Evolutionary conservation across 1,140 invertebrate genomes (phyloP), one percentile per base, ranked within the genome.

Genomic region (Homalodisca vitripennis): DNA sequence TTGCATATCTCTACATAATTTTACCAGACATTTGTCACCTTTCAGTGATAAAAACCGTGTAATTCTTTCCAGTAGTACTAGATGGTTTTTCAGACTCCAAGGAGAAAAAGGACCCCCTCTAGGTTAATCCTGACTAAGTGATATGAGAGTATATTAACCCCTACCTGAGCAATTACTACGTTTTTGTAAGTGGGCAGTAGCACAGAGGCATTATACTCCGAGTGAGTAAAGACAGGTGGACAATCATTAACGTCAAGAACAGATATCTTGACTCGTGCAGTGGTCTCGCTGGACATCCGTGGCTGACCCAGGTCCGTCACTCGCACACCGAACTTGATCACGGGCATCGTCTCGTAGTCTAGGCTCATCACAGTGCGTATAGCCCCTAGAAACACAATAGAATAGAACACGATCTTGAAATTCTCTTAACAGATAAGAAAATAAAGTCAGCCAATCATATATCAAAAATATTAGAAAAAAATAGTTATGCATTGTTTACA

Each of bases 161-260:
- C 72, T 57, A 84, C 75, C 74, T 83, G 82, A 14, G 88, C 73
- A 13, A 93, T 85, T 3, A 85, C 84, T 0, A 93, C 87, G 75
- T 90, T 88, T 71, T 85, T 83, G 75, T 89, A 90, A 1, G 92
- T 92, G 20, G 95, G 95, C 32, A 95, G 75, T 13, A 95, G 80
- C 17, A 98, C 79, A 1, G 89, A 92, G 0, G 89, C 86, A 73
- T 90, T 91, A 78, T 93, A 95, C 72, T 86, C 81, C 1, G 82
- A 78, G 55, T 87, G 81, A 17, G 83, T 79, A 78, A 95, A 97
- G 55, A 82, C 81, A 0, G 94, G 94, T 13, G 92, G 85, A 74
- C 89, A 93, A 76, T 97, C 94, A 80, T 97, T 97, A 1, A 95
- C 87, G 80, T 97, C 92, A 0, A 82, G 84, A 12, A 97, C 86